A percentile compares a stretch with the other conserved stretches of the same genome.
Evolutionary conservation across 2,888 invertebrate species (phyloP).

Genomic region (Diarsia dahlii): DNA sequence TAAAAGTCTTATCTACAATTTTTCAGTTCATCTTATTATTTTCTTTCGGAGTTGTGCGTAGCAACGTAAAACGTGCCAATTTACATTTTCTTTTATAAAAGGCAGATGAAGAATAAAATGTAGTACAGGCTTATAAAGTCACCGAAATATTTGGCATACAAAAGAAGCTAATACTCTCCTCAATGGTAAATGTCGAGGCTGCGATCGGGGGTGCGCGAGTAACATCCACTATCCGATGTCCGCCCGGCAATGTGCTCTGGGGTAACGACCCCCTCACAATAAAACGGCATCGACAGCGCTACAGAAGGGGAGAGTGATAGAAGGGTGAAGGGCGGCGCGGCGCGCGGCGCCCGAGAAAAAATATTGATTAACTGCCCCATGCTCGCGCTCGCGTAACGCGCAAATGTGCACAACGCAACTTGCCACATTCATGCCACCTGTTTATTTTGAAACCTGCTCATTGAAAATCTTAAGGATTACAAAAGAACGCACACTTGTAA

Average conservation of each 20-base stretch:
- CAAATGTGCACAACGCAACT: constrained; percentile 17
- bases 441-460: constrained; percentile 21
- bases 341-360: constrained; percentile 46
- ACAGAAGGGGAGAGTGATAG: constrained; percentile 53
- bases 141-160: constrained; percentile 14
- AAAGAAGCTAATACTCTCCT: constrained; percentile 9
- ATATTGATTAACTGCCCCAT: constrained; percentile 52
- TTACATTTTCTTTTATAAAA: not conserved
- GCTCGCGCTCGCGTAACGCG: constrained; percentile 33
- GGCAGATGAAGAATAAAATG: not conserved
- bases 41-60: not conserved
- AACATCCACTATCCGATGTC: constrained; percentile 43
- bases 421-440: constrained; percentile 35
- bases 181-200: constrained; percentile 18
- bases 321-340: constrained; percentile 45
- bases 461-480: constrained; percentile 36
- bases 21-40: constrained; percentile 1
- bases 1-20: not conserved
- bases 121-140: not conserved
- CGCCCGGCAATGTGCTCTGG: constrained; percentile 41
- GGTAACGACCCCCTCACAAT: constrained; percentile 50
- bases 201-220: not conserved
- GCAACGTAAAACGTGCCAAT: constrained; percentile 3
- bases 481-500: constrained; percentile 20
- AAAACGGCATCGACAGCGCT: constrained; percentile 48